Evolutionary conservation across 2,113 vertebrate species (phyloP).

Genomic region (Sclerurus mexicanus): DNA sequence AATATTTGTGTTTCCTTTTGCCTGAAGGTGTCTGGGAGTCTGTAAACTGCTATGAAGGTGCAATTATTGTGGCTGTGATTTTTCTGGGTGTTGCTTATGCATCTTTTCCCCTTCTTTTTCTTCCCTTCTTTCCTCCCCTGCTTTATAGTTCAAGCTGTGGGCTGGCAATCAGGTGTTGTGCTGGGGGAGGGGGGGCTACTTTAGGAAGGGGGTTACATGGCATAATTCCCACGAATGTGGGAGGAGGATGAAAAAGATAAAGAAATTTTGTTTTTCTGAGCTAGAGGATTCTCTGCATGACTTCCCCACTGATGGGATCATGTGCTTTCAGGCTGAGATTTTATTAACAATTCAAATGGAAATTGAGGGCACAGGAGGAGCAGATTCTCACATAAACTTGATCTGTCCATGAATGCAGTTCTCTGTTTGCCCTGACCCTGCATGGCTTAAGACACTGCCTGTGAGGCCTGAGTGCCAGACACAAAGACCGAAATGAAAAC

Average conservation of each 20-base stretch:
- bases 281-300: conserved; percentile 80
- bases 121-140: not conserved
- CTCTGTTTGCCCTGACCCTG: conserved; percentile 93
- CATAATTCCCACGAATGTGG: conserved; percentile 80
- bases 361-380: conserved; percentile 90
- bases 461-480: conserved; percentile 83
- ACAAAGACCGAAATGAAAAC: conserved; percentile 86
- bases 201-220: conserved; percentile 59
- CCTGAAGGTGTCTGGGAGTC: conserved; percentile 47
- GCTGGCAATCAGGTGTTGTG: conserved; percentile 70
- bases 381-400: conserved; percentile 98
- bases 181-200: conserved; percentile 24
- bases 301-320: conserved; percentile 86
- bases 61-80: conserved; percentile 37
- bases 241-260: conserved; percentile 78
- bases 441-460: conserved; percentile 86
- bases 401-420: conserved; percentile 95
- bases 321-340: conserved; percentile 86
- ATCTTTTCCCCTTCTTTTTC: conserved; percentile 33
- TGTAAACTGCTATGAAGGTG: conserved; percentile 47
- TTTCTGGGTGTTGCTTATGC: conserved; percentile 5
- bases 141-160: conserved; percentile 7
- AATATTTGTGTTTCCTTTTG: conserved; percentile 53
- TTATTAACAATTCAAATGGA: conserved; percentile 99
- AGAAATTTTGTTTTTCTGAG: conserved; percentile 82